Evolutionary conservation across 2,113 vertebrate species (phyloP), one percentile per base, ranked within the genome.

Genomic region (Clarias magur): DNA sequence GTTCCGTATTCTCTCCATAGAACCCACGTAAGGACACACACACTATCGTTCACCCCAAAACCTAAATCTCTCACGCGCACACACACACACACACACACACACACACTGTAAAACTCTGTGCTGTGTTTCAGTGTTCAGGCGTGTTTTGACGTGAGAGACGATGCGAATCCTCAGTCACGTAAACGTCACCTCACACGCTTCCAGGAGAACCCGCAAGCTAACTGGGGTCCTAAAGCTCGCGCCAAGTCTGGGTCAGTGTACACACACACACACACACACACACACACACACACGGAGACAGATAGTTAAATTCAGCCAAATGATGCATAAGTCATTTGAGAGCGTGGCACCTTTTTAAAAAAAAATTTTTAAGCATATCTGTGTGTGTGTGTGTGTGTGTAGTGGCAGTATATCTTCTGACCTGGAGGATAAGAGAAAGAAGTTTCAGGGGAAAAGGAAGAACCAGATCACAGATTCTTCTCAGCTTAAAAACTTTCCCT

Each of bases 111-210:
- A 27, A 3, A 86, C 5, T 90, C 27, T 87, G 53, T 80, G 60
- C 27, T 0, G 72, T 30, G 16, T 23, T 85, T 48, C 73, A 97
- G 97, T 67, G 89, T 96, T 3, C 93, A 97, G 91, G 97, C 96
- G 1, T 96, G 95, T 91, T 98, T 99, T 85, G 92, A 95, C 0
- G 92, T 99, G 81, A 94, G 96, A 1, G 94, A 96, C 0, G 97
- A 99, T 0, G 97, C 97, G 82, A 99, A 99, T 90, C 97, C 97
- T 88, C 96, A 96, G 92, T 98, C 97, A 3, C 94, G 97, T 53
- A 95, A 95, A 89, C 94, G 93, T 42, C 96, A 97, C 65, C 93
- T 98, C 80, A 97, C 95, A 15, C 93, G 97, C 3, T 98, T 98
- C 92, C 97, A 98, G 48, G 96, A 96, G 89, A 98, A 99, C 73